Base-by-base conservation (phyloP, 2,888 invertebrate genomes). In the Nemotelus nigrinus region DNA sequence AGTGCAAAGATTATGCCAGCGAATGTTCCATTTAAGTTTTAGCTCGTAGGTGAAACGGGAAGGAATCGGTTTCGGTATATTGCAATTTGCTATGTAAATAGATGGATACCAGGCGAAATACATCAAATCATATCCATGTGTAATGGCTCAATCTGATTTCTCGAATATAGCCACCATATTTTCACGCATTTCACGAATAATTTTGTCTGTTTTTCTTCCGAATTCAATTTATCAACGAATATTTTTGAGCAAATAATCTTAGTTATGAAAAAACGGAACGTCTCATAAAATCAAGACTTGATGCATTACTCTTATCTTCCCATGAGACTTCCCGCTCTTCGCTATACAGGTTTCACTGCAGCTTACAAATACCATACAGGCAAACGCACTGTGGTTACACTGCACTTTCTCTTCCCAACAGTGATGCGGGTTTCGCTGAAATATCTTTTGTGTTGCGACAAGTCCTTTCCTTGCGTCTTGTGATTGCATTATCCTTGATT, bases 391-490 rank as follows among this genome's bases (percentile, higher is more conserved):
- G 76, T 63, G 72, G 48, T 50, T 58, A 50, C 47, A 60, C 50
- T 41, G 8, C 10, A 53, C 67, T 43, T 44, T 65, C 25, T 8
- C 25, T 44, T 65, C 43, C 55, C 10, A 45, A 53, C 5, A 47
- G 3, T 58, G n/a, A 5, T 5, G 4, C 41, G 63, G 43, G 8
- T 53, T 53, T 65, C 45, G 8, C 64, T 48, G 39, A 71, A 57
- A 76, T 79, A 71, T 79, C 78, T 53, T 53, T 65, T 64, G 53
- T 76, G 71, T 78, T 78, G 76, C 72, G 72, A 45, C 65, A 78
- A 63, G 77, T 67, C 79, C 78, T 60, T 63, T 67, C 79, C 78
- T 60, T 63, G 67, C 78, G 77, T 79, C 70, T 74, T 78, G 72
- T 72, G 76, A 79, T 79, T 41, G 60, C 63, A 60, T 74, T 74